Evolutionary conservation across 2,888 invertebrate genomes (phyloP).

Genomic region (Romanomermis culicivorax): DNA sequence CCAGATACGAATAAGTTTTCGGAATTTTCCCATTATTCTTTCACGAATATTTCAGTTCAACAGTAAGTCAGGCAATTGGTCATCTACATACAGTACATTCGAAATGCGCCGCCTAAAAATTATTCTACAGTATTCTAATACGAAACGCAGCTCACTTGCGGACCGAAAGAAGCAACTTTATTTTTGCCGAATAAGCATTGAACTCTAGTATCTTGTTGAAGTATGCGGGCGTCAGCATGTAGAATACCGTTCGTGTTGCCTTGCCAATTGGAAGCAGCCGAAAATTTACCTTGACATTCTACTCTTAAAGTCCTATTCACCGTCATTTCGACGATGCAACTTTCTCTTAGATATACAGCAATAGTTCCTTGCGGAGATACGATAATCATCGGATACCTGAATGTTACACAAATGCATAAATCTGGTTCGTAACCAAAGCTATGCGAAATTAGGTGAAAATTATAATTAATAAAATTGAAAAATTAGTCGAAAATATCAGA

Average conservation of each 20-base stretch:
- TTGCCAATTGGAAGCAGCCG: conserved; percentile 27
- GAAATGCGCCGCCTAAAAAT: no score
- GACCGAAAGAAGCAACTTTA: conserved; percentile 12
- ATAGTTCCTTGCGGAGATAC: conserved; percentile 31
- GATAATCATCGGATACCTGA: conserved; percentile 28
- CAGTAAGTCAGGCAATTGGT: no score
- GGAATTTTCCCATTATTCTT: no score
- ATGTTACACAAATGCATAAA: not conserved
- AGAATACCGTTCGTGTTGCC: conserved; percentile 29
- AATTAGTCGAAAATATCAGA: no score
- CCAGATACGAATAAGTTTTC: no score
- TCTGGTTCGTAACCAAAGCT: no score
- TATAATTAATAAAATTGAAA: no score
- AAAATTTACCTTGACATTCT: conserved; percentile 29
- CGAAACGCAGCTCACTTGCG: not conserved
- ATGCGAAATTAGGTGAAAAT: no score
- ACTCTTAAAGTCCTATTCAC: conserved; percentile 31
- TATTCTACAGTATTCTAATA: no score
- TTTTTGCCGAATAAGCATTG: conserved; percentile 27
- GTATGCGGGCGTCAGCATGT: conserved; percentile 30
- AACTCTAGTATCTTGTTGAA: conserved; percentile 29
- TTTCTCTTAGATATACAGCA: conserved; percentile 29
- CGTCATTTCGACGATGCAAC: conserved; percentile 31
- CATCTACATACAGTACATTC: no score
- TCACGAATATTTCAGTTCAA: no score